Evolutionary conservation across 2,113 vertebrate genomes (phyloP).

Genomic region (Hassar affinis): DNA sequence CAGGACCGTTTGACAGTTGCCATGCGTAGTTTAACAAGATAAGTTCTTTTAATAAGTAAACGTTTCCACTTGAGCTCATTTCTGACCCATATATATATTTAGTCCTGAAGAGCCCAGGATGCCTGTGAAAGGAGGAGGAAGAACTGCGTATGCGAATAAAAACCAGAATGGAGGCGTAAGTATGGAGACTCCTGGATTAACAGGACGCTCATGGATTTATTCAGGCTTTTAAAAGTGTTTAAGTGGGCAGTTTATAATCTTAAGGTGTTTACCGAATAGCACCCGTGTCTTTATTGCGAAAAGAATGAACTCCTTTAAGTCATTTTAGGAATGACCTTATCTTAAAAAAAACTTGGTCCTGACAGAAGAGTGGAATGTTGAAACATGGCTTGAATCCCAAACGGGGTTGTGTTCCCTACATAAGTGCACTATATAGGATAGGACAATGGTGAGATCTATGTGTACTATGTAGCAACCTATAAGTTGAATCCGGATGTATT

Average conservation of each 20-base stretch:
- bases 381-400: constrained; percentile 2
- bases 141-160: constrained; percentile 59
- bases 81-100: background rate
- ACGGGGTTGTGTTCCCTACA: background rate
- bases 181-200: constrained; percentile 25
- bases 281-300: background rate
- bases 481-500: background rate
- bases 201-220: background rate
- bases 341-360: constrained; percentile 9
- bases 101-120: constrained; percentile 55
- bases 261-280: background rate
- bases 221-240: background rate
- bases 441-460: background rate
- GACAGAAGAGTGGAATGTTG: constrained; percentile 21
- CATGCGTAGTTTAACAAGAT: constrained; percentile 47
- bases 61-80: background rate
- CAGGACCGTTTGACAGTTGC: constrained; percentile 38
- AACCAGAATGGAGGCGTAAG: constrained; percentile 65
- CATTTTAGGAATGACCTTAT: background rate
- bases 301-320: background rate
- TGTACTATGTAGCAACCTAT: background rate
- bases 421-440: background rate
- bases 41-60: constrained; percentile 9
- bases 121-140: constrained; percentile 72
- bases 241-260: background rate